Evolutionary conservation across 2,113 vertebrate genomes (phyloP), one percentile per base, ranked within the genome.

Genomic region (Silurus meridionalis): DNA sequence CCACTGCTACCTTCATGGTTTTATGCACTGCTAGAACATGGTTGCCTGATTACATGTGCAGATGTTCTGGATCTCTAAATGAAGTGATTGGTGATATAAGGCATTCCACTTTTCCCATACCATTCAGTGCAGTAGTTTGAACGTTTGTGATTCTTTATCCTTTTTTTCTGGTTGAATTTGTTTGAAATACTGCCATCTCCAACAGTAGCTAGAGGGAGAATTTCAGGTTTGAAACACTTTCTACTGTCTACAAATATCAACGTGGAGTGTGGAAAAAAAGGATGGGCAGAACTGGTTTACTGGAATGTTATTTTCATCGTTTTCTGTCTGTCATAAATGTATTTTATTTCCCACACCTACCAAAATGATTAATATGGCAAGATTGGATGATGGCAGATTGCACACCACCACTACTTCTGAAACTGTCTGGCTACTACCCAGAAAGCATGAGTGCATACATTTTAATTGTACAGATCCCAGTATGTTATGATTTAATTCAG

Each of bases 341-440:
- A 28, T 78, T 55, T 77, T 77, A 57, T 78, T 57, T 78, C 52
- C 13, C 75, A 17, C n/a, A 78, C 52, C 53, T 57, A 78, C 57
- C 28, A 78, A 57, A 79, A n/a, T 78, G 75, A 78, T 78, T 57
- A 15, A 79, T 79, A 55, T 53, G 50, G 50, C 23, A 77, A 79
- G 75, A 79, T 55, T 28, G 11, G 52, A 55, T 57, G 23, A 28
- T 78, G n/a, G 11, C n/a, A 6, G 10, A 53, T n/a, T 52, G 48
- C n/a, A 71, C 69, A 48, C 37, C 37, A 71, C 69, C 69, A 58
- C 13, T 15, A 71, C 66, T 37, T 25, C 52, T 78, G 17, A 2
- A 55, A 57, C 23, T 57, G 75, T 57, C 75, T 78, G 52, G n/a
- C n/a, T 28, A 57, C 53, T 53, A 78, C 13, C 23, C 75, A 57